Base-by-base conservation (phyloP, 1,140 invertebrate species). In the Atta texana region DNA sequence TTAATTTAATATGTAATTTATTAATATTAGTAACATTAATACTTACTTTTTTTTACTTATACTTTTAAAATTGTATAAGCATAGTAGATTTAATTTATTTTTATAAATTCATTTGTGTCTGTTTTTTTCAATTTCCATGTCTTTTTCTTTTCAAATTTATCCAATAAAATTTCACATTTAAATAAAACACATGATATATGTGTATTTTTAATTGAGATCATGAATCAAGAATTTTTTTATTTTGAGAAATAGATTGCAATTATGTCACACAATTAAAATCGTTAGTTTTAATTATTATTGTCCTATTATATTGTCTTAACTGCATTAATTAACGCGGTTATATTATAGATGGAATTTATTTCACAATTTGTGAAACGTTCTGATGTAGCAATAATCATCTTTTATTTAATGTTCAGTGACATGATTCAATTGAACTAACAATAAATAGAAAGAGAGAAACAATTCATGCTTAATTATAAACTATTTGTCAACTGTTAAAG, bases 371-470 rank as follows among this genome's bases (percentile, higher is more conserved):
- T 69, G 51, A 57, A 69, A 81, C 28, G 49, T 49, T 80, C 31
- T 69, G 51, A 69, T 69, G 77, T 68, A 55, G 63, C 21, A 81
- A 69, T 69, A 24, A 61, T 7, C 28, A 21, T 49, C 31, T 81
- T 69, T 81, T 69, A 69, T 10, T 8, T 69, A 69, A 81, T 57
- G 51, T 81, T 51, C 64, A 69, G 31, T 3, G n/a, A 31, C 44
- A 81, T 81, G 14, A 71, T 44, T 69, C 21, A 18, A 66, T 81
- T 2, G 18, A 66, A 14, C 24, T 7, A 31, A 39, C 39, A 39
- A 39, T 39, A 7, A 78, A 21, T 55, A 68, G 63, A n/a, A 69
- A 69, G 21, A 69, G 63, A 55, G 21, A 80, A 80, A 63, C 74
- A 49, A 49, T 77, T 21, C 31, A 77, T 24, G 12, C 24, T 78